phyloP scores from a whole-genome alignment of 35 echinoderm and acorn worm genomes.

The Strongylocentrotus purpuratus region DNA sequence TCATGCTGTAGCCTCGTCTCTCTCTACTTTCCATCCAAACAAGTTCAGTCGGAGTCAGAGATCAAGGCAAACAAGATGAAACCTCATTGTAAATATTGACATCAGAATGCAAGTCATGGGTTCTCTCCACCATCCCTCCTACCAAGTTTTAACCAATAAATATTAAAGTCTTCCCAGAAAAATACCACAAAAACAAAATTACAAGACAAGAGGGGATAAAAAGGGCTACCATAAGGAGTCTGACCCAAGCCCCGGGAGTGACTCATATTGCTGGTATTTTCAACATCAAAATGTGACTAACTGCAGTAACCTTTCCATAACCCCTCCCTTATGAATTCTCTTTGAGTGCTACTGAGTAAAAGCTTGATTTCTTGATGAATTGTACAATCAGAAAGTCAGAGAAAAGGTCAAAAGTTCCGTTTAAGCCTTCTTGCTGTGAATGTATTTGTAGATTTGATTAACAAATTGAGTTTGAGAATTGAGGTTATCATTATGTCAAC shows the following conservation, averaged over 20 bases:
- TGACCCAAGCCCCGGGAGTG: background rate
- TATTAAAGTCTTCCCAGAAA: background rate
- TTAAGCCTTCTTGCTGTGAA: too few species aligned
- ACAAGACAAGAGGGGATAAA: background rate
- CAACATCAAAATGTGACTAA: conserved; percentile 17
- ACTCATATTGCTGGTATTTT: background rate
- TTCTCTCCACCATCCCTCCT: background rate
- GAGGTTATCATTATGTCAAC: too few species aligned
- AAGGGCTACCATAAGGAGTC: background rate
- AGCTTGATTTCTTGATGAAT: too few species aligned
- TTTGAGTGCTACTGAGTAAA: background rate
- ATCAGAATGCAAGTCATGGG: background rate
- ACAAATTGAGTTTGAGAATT: too few species aligned
- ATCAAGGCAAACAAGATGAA: background rate
- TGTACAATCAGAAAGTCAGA: too few species aligned
- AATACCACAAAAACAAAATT: background rate
- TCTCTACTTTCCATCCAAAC: background rate
- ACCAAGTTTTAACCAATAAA: background rate
- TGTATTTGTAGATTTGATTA: too few species aligned
- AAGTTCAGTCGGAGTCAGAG: background rate
- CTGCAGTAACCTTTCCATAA: background rate
- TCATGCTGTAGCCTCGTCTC: background rate
- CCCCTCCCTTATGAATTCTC: background rate
- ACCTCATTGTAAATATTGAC: background rate
- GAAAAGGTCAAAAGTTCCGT: too few species aligned